Evolutionary conservation across 2,888 invertebrate species (phyloP), one percentile per base, ranked within the genome.

Genomic region (Sthenelais limicola): DNA sequence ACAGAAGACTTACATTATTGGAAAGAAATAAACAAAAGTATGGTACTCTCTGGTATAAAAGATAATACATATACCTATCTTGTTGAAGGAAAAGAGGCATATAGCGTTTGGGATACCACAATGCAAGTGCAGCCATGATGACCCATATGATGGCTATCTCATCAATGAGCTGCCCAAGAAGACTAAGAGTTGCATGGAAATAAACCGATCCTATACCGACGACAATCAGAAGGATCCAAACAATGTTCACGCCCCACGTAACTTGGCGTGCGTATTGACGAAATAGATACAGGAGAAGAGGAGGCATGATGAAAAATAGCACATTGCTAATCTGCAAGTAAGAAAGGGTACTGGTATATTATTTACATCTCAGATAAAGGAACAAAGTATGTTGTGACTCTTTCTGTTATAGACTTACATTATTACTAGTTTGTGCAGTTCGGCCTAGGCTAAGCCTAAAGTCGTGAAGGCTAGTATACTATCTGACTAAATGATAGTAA

Each of bases 111-210:
- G 80, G 80, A 58, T 75, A 80, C 88, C 93, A 94, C 89, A 94
- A 90, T 43, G 93, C 92, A 84, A 93, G 92, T 4, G 92, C 92
- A 28, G 93, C 92, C 90, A 93, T 92, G 80, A 93, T 92, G 1
- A 94, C 92, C 94, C 94, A 94, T 56, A 94, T 85, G 83, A 94
- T 94, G 54, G 94, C 92, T 78, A 94, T 88, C 85, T 94, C 94
- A 88, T 94, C 94, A 73, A 94, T 87, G 38, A 94, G 87, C 88
- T 94, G 94, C 32, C 94, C 93, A 78, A 94, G 91, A 81, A 94
- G 90, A 82, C 94, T 94, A 38, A 94, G 89, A 1, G 94, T 94
- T 5, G 94, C 94, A 88, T 94, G 94, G 84, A 94, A 94, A 86
- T 94, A 94, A 76, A 93, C 94, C 38, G 94, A 94, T 80, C 93